Evolutionary conservation across 2,888 invertebrate species (phyloP), one percentile per base, ranked within the genome.

Genomic region (Netelia melanura): DNA sequence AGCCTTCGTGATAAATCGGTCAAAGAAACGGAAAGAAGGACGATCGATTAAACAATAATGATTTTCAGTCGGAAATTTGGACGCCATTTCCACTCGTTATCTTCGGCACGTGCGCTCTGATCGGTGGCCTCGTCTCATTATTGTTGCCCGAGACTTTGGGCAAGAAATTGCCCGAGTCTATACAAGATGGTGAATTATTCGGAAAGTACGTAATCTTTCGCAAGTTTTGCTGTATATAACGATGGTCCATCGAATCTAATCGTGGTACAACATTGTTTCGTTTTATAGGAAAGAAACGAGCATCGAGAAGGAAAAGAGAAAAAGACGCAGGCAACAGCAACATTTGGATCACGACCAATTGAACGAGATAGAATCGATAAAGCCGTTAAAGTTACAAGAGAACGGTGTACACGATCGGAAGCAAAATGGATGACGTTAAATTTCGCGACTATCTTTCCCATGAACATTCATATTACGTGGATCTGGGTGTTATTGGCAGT

Each of bases 121-220:
- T 94, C 38, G 95, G 95, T 9, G 96, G 96, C 21, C 77, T 95
- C 1, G 91, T 96, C 79, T 95, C 96, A 0, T 92, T 96, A 48
- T 91, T 95, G 43, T 93, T 96, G 65, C 96, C 96, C 0, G 96
- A 96, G 94, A 96, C 96, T 0, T 92, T 96, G 70, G 96, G 96
- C 87, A 95, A 95, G 89, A 95, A 95, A 85, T 92, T 96, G 77
- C 96, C 96, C 2, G 96, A 96, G 91, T 95, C 96, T 0, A 95
- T 96, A 84, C 95, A 95, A 89, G 96, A 96, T 88, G 96, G 96
- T 5, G 96, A 96, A 92, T 90, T 93, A 23, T 96, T 96, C 91
- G 95, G 96, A 94, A 95, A 94, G 96, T 95, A 92, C 93, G 94
- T 89, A 48, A 6, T 54, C 48, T 88, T 84, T 54, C 72, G 8